Evolutionary conservation across 2,113 vertebrate species (phyloP).

Genomic region (Meleagris gallopavo): DNA sequence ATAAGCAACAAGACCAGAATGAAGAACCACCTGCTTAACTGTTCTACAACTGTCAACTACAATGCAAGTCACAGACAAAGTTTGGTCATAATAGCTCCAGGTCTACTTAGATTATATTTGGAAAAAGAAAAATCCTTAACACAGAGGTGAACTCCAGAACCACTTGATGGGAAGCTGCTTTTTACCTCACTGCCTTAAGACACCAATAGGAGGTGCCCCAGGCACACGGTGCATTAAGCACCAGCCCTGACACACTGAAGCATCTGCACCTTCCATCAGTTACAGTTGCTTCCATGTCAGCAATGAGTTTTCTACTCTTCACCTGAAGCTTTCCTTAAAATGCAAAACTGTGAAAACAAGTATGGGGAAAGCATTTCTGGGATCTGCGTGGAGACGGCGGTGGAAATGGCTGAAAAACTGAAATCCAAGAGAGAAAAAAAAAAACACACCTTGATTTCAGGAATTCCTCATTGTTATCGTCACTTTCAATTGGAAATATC

Average conservation of each 20-base stretch:
- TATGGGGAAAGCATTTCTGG: background rate
- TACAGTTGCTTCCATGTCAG: background rate
- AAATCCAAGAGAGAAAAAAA: background rate
- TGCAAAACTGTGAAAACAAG: background rate
- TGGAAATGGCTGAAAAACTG: background rate
- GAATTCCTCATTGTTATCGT: background rate
- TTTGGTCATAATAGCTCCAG: background rate
- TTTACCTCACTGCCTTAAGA: background rate
- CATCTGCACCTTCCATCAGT: background rate
- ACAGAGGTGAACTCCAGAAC: background rate
- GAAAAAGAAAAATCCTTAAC: background rate
- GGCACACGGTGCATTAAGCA: background rate
- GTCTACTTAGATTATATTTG: background rate
- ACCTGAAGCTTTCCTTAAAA: background rate
- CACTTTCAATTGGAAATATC: background rate
- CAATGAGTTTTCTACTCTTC: background rate
- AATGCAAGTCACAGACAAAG: background rate
- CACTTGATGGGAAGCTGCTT: background rate
- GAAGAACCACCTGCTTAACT: background rate
- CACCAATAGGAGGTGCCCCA: background rate
- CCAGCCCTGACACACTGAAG: background rate
- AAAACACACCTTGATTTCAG: too few species aligned
- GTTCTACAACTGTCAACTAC: accelerated
- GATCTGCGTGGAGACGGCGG: background rate
- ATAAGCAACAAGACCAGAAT: background rate